Conservation (phyloP, 2,113 vertebrate genomes). For the Brachyhypopomus occidentalis region DNA sequence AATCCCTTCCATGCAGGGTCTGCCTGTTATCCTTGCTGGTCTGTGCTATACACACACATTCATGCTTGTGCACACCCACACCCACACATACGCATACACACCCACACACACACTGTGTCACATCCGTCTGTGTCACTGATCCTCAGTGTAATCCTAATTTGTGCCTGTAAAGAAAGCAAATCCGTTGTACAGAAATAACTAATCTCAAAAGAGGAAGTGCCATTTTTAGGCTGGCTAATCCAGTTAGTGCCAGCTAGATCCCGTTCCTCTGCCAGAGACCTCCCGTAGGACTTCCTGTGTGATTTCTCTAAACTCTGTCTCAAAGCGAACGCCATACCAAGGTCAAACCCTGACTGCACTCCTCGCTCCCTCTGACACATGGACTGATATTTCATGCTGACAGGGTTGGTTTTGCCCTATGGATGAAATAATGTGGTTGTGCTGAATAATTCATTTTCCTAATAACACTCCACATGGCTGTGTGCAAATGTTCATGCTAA, state of each 20-base stretch:
- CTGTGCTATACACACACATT: slow-evolving; percentile 3
- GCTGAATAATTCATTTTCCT: slow-evolving; percentile 30
- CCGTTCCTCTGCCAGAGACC: not conserved
- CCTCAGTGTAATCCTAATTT: slow-evolving; percentile 54
- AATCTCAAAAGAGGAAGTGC: slow-evolving; percentile 42
- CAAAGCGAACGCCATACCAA: slow-evolving; percentile 28
- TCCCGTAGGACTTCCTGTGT: slow-evolving; percentile 41
- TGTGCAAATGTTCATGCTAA: slow-evolving; percentile 35
- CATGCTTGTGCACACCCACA: slow-evolving; percentile 8
- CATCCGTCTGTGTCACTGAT: slow-evolving; percentile 27
- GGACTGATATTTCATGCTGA: slow-evolving; percentile 38
- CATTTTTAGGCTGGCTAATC: slow-evolving; percentile 44
- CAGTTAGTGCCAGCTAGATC: slow-evolving; percentile 42
- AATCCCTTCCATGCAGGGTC: slow-evolving; percentile 38
- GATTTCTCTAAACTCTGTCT: slow-evolving; percentile 23
- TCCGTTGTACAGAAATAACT: slow-evolving; percentile 44
- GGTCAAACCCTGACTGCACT: slow-evolving; percentile 6
- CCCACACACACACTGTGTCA: not conserved
- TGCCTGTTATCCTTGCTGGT: slow-evolving; percentile 42
- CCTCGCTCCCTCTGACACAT: slow-evolving; percentile 19
- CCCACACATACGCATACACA: not conserved
- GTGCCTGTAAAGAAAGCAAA: slow-evolving; percentile 45
- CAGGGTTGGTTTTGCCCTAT: not conserved
- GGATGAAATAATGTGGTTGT: slow-evolving; percentile 18
- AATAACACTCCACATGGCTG: slow-evolving; percentile 6